Evolutionary conservation across 1,140 invertebrate genomes (phyloP), one percentile per base, ranked within the genome.

Genomic region (Drosophila kanapiae): DNA sequence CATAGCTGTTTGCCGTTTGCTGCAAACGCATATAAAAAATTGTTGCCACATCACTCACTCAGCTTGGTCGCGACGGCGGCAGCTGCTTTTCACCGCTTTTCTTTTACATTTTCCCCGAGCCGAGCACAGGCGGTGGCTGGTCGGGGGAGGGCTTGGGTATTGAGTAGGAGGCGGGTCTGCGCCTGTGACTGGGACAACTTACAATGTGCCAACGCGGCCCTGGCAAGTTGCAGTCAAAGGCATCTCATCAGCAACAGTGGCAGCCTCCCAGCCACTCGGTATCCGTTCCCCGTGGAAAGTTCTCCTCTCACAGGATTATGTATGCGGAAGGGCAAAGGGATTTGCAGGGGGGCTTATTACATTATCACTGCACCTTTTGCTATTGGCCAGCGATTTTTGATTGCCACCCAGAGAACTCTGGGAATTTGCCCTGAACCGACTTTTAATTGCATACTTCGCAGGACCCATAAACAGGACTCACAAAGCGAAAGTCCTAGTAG

Each of bases 1-100:
- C 23, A 23, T 23, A 11, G n/a, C n/a, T 18, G 10, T 18, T 47
- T 67, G 43, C 40, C 54, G 74, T 37, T 67, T 27, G 48, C 74
- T 40, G 64, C 56, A 57, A 77, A 69, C 62, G 75, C 63, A 78
- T 69, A 77, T 69, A 77, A 56, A 78, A 78, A 69, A 78, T 78
- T 68, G 74, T 78, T 69, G 75, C 75, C 75, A 68, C 75, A 78
- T 78, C 75, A 78, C 75, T 78, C 75, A 78, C 56, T 78, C 75
- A 78, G 75, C 51, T 65, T 76, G 72, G 40, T 68, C 57, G 74
- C 74, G 74, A 77, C 49, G 49, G 40, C 45, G 54, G 71, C 75
- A 77, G 42, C 71, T 60, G 75, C 62, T 77, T 76, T 77, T 77
- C 75, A 58, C 18, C 56, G 43, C 31, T 60, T 77, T 76, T 58